These are phyloP conservation scores for Melinaea menophilus DNA, from an alignment of 2,888 invertebrate species.

Conservation along the genomic window DNA sequence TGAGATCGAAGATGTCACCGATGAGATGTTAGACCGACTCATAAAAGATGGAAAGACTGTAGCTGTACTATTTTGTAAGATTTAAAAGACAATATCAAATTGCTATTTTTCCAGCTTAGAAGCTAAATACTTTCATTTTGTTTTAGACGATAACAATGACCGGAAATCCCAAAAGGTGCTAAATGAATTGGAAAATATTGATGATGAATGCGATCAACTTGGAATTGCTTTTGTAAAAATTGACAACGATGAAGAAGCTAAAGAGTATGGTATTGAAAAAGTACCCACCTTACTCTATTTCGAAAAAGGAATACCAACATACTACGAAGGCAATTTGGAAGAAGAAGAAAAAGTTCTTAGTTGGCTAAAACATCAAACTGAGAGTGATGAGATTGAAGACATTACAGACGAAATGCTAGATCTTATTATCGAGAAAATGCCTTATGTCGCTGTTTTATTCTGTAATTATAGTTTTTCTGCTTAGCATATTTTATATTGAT, in stretches of 20 bases:
- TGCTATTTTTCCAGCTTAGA: slow-evolving; percentile 18
- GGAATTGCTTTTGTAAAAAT: slow-evolving; percentile 95
- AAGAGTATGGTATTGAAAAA: slow-evolving; percentile 93
- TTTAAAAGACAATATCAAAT: slow-evolving; percentile 11
- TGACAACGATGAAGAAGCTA: slow-evolving; percentile 92
- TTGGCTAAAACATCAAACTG: slow-evolving; percentile 91
- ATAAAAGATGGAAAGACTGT: slow-evolving; percentile 93
- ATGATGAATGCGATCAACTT: slow-evolving; percentile 93
- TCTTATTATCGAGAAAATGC: slow-evolving; percentile 91
- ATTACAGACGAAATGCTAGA: slow-evolving; percentile 96
- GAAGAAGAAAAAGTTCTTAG: slow-evolving; percentile 92
- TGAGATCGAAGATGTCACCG: slow-evolving; percentile 96
- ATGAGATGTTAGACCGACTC: slow-evolving; percentile 94
- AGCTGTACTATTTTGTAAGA: slow-evolving; percentile 94
- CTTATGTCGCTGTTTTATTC: slow-evolving; percentile 92
- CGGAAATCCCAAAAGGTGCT: slow-evolving; percentile 90
- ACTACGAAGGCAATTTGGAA: slow-evolving; percentile 90
- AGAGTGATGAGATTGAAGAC: slow-evolving; percentile 94
- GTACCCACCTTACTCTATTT: slow-evolving; percentile 91
- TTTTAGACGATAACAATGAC: slow-evolving; percentile 91
- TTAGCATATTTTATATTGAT: background rate
- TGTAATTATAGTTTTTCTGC: slow-evolving; percentile 80
- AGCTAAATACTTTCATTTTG: slow-evolving; percentile 13
- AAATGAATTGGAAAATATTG: slow-evolving; percentile 94
- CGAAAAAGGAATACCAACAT: slow-evolving; percentile 85